phyloP scores from a whole-genome alignment of 2,113 vertebrate species.

The Psilopsiagon aymara region DNA sequence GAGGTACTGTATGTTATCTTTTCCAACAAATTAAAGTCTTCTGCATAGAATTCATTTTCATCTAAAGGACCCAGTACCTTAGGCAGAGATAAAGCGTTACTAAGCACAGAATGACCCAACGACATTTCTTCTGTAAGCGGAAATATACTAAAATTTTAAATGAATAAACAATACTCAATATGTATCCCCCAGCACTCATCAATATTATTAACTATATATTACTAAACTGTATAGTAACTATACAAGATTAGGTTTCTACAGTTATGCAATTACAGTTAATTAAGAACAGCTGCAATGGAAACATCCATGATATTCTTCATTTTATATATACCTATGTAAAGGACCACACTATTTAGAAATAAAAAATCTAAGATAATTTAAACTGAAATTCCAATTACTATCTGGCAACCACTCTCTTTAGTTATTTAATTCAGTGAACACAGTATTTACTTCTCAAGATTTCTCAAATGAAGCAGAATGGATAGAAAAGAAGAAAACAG shows the following conservation, averaged over 20 bases:
- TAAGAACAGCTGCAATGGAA: not conserved
- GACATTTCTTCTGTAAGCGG: not conserved
- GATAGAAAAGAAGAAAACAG: not conserved
- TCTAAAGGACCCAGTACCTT: slow-evolving; percentile 87
- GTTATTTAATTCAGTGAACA: not conserved
- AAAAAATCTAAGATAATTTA: not conserved
- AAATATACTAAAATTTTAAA: not conserved
- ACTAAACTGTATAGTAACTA: not conserved
- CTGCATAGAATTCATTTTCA: slow-evolving; percentile 81
- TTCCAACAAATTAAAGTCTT: slow-evolving; percentile 93
- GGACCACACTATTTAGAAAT: not conserved
- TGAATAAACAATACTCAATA: not conserved
- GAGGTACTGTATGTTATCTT: slow-evolving; percentile 85
- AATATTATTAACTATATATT: not conserved
- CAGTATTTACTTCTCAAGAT: not conserved
- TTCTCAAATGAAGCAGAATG: not conserved
- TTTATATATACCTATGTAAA: not conserved
- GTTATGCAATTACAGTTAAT: not conserved
- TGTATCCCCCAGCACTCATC: not conserved
- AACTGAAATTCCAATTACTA: not conserved
- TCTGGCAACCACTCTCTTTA: not conserved
- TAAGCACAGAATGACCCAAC: not conserved
- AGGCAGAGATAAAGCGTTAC: not conserved
- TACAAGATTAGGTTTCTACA: not conserved
- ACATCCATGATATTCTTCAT: not conserved